Evolutionary conservation across 1,140 invertebrate species (phyloP).

Genomic region (Drosophila albomicans): DNA sequence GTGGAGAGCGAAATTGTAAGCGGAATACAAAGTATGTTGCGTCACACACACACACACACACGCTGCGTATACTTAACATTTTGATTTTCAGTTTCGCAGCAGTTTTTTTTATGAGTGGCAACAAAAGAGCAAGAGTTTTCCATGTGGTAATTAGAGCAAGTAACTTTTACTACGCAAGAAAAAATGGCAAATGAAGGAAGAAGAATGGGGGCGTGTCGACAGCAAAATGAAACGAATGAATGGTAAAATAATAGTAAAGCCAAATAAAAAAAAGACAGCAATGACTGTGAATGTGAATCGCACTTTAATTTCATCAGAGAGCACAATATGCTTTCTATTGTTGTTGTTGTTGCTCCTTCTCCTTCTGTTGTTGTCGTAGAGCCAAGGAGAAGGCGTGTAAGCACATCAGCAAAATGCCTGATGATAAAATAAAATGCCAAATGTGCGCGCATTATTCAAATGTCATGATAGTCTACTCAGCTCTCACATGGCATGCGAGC

Average conservation of each 20-base stretch:
- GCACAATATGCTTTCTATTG: conserved; percentile 29
- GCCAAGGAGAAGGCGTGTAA: conserved; percentile 34
- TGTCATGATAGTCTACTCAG: conserved; percentile 71
- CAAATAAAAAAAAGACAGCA: conserved; percentile 63
- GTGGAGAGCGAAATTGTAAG: neutral
- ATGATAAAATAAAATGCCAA: conserved; percentile 83
- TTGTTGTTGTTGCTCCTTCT: conserved; percentile 4
- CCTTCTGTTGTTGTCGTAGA: conserved; percentile 5
- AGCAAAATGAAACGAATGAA: conserved; percentile 68
- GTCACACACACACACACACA: conserved; percentile 3
- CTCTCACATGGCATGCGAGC: conserved; percentile 17
- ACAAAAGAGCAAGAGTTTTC: conserved; percentile 62
- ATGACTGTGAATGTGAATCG: conserved; percentile 23
- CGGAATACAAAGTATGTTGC: conserved; percentile 17
- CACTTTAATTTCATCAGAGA: conserved; percentile 75
- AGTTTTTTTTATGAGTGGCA: conserved; percentile 54
- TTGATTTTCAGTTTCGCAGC: conserved; percentile 63
- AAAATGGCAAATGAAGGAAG: conserved; percentile 11
- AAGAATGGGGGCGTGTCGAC: conserved; percentile 20
- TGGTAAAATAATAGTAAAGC: conserved; percentile 71
- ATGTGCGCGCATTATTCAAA: conserved; percentile 81
- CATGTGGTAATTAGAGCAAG: conserved; percentile 68
- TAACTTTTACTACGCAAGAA: conserved; percentile 30
- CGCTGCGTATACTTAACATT: conserved; percentile 68
- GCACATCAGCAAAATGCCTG: conserved; percentile 76